Base-by-base conservation (phyloP, 2,113 vertebrate genomes). In the Plectropomus leopardus region DNA sequence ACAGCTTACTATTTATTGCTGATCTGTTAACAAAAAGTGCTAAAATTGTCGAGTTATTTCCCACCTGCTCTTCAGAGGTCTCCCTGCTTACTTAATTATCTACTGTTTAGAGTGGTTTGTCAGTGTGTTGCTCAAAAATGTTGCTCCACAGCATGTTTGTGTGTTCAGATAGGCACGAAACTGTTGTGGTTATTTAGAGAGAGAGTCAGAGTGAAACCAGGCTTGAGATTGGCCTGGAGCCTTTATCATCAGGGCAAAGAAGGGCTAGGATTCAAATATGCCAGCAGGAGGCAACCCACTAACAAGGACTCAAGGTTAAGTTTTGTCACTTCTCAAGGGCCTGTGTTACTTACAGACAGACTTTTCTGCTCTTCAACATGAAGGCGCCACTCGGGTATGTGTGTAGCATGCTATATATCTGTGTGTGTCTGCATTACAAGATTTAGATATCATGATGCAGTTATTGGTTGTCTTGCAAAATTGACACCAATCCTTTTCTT, bases 321-420 rank as follows among this genome's bases (percentile, higher is more conserved):
- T 68, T 15, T 48, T 69, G 45, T 30, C 36, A 48, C 34, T 57
- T 69, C 42, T 67, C 28, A 60, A 23, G 54, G 55, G 45, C 34
- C 28, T 79, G 36, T 19, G 34, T 45, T 72, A 58, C 82, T 72
- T 74, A 58, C 82, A 74, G 71, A 55, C 40, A 78, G 78, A 66
- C 24, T 44, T 74, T 80, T 80, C 66, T 72, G 57, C 72, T 79
- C 48, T 21, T 69, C 73, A 86, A 51, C 78, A 84, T 92, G 77
- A 86, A 81, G 44, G 79, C 76, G 17, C 76, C 68, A 1, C 47
- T 53, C 8, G 84, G 88, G 87, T 89, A 87, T 23, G 74, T 74
- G 6, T n/a, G n/a, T n/a, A n/a, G n/a, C 36, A 5, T 42, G 15
- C 44, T 67, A 21, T 45, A 17, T 28, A 2, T 64, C 1, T 1